phyloP scores from a whole-genome alignment of 2,113 vertebrate genomes.

The Neotragus pygmaeus region DNA sequence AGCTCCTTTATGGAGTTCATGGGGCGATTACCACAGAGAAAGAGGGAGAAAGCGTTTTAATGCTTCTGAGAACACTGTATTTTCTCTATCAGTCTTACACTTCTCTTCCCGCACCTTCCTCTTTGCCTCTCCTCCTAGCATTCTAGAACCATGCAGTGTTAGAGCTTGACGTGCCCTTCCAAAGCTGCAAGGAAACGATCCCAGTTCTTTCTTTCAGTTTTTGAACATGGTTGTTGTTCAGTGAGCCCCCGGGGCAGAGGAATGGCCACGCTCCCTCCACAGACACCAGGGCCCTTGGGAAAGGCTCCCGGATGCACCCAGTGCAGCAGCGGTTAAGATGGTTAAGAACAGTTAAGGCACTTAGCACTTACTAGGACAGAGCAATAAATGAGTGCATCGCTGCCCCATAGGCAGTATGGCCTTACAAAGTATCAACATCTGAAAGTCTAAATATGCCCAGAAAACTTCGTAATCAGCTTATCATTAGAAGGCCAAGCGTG shows the following conservation, averaged over 20 bases:
- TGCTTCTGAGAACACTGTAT: background rate
- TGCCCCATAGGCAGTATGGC: background rate
- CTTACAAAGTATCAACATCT: background rate
- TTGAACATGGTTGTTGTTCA: background rate
- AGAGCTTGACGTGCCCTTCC: background rate
- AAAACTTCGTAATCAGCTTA: background rate
- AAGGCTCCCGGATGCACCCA: background rate
- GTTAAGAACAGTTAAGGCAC: background rate
- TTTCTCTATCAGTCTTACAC: background rate
- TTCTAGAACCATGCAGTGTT: background rate
- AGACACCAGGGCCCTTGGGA: background rate
- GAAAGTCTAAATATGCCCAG: background rate
- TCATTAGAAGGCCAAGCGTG: background rate
- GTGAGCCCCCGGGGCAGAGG: background rate
- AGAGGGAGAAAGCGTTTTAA: background rate
- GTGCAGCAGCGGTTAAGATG: background rate
- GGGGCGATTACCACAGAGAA: fast-evolving
- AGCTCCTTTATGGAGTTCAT: background rate
- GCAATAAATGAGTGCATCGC: background rate
- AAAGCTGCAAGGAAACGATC: background rate
- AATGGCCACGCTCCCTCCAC: fast-evolving
- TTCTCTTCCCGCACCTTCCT: background rate
- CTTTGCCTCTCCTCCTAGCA: background rate
- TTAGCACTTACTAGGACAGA: background rate
- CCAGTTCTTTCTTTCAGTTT: background rate